These are phyloP conservation scores for Odontothrips loti DNA, from an alignment of 2,888 invertebrate species.

Conservation along the genomic window DNA sequence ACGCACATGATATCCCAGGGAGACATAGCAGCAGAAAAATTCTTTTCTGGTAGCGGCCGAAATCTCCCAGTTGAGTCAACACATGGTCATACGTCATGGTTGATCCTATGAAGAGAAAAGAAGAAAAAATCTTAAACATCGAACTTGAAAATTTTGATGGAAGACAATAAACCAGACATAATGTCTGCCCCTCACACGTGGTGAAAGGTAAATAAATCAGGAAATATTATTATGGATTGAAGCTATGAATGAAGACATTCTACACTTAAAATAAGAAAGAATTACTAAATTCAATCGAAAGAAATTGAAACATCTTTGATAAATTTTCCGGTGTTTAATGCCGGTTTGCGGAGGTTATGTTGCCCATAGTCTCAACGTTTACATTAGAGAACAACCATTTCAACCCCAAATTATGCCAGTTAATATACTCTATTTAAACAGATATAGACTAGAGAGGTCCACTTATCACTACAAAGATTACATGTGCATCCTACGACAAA, in stretches of 20 bases:
- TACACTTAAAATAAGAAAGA: too few species aligned
- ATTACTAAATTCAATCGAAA: too few species aligned
- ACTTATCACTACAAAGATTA: too few species aligned
- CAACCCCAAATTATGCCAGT: too few species aligned
- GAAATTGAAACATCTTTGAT: too few species aligned
- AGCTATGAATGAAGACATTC: too few species aligned
- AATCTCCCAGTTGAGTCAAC: slow-evolving; percentile 62
- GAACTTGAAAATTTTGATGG: background rate
- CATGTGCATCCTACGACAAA: too few species aligned
- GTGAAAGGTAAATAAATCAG: background rate
- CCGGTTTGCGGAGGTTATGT: background rate
- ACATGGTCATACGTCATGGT: slow-evolving; percentile 70
- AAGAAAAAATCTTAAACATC: background rate
- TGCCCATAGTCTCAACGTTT: background rate
- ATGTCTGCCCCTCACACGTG: background rate
- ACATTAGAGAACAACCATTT: too few species aligned
- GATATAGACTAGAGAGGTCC: too few species aligned
- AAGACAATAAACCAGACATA: background rate
- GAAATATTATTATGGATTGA: too few species aligned
- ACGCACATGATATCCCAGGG: slow-evolving; percentile 66
- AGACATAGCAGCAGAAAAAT: slow-evolving; percentile 65
- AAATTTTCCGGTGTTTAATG: background rate
- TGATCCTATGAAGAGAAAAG: background rate
- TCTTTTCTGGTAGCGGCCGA: slow-evolving; percentile 64
- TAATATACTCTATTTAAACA: too few species aligned